These are phyloP conservation scores for Astreopora myriophthalma DNA, from an alignment of 64 coral and sea anemone species.

Conservation along the genomic window DNA sequence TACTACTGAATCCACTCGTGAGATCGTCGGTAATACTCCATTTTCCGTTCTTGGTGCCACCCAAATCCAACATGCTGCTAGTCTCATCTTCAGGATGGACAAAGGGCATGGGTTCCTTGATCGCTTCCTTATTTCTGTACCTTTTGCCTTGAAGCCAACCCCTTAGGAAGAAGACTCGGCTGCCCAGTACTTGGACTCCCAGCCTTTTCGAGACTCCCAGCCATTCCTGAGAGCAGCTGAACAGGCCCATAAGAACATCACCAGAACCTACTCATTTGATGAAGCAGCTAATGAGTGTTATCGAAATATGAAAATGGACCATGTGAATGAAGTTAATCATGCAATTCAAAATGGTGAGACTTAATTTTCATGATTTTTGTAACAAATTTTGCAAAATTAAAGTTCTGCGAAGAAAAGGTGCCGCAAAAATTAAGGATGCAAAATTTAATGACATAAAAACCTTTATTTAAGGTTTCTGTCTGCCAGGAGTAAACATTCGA, in stretches of 20 bases:
- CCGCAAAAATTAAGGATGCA: too few species aligned
- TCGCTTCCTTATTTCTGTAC: conserved; percentile 2
- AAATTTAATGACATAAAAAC: too few species aligned
- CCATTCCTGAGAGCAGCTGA: neutral
- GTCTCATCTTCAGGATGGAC: conserved; percentile 12
- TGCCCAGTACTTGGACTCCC: neutral
- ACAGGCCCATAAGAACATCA: neutral
- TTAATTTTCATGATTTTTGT: too few species aligned
- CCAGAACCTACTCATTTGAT: neutral
- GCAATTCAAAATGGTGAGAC: conserved; percentile 39
- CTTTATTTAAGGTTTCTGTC: too few species aligned
- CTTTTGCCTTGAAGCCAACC: neutral
- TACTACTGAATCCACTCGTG: neutral
- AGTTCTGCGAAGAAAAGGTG: too few species aligned
- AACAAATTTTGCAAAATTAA: too few species aligned
- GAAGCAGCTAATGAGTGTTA: neutral
- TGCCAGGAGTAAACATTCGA: too few species aligned
- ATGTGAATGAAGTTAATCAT: conserved; percentile 38
- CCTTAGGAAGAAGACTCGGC: neutral
- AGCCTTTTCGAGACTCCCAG: neutral
- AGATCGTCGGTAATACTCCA: conserved; percentile 2
- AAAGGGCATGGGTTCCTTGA: conserved; percentile 24
- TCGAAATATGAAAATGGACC: conserved; percentile 11
- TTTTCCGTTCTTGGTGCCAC: conserved; percentile 35
- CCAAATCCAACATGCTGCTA: conserved; percentile 49